Base-by-base conservation (phyloP, 1,140 invertebrate species). In the Matsumurasca onukii region DNA sequence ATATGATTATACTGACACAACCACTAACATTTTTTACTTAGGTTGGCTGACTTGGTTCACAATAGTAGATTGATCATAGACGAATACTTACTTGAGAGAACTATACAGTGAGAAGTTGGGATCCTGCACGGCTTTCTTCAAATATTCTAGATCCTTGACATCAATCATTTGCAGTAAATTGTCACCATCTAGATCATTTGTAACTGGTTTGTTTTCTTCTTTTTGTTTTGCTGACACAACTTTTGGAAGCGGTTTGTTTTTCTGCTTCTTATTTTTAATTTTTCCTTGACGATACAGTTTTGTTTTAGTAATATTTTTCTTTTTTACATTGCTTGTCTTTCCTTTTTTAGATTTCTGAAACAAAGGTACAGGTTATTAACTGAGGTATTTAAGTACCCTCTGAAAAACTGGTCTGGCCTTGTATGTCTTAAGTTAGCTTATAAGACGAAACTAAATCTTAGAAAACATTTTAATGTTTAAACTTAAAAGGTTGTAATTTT, bases 151-250 rank as follows among this genome's bases (percentile, higher is more conserved):
- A 76, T 89, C 87, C 15, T 89, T 87, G 30, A 86, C 78, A 65
- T 86, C 84, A 49, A 86, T 77, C 85, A 86, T 86, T 30, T 85
- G 80, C 70, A 89, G 76, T 80, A 89, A 83, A 76, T 88, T 86
- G 48, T 85, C 80, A 25, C 82, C 86, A 80, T 85, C 81, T 73
- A 84, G 83, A n/a, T n/a, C n/a, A 74, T 78, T 81, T 65, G 78
- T 77, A 69, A 82, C 77, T 55, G 76, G 73, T 69, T 80, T 76
- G 24, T 72, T 71, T 30, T 77, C 73, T 30, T 73, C 69, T 29
- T 69, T 65, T 2, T 25, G 82, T 78, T 34, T 78, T 78, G 27
- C 72, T 67, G 22, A 62, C 20, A 74, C 74, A 34, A 75, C 75
- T 66, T 82, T 79, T 69, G 1, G 64, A 61, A 39, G 66, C 45